Evolutionary conservation across 2,888 invertebrate genomes (phyloP).

Genomic region (Protophormia terraenovae): DNA sequence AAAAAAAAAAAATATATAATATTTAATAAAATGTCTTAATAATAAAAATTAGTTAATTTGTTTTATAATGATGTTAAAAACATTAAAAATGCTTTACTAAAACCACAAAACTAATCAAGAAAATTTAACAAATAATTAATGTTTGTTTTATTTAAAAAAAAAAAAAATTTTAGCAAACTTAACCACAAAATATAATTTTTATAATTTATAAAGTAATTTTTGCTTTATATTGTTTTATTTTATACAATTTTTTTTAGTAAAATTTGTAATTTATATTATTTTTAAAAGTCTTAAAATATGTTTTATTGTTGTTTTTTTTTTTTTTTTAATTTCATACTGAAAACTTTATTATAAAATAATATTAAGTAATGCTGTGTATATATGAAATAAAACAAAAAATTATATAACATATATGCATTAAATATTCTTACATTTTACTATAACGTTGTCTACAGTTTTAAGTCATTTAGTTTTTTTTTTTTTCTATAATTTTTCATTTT

Average conservation of each 20-base stretch:
- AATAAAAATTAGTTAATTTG: slow-evolving; percentile 53
- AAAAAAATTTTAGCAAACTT: neutral
- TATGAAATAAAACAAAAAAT: neutral
- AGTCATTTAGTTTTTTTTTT: slow-evolving; percentile 42
- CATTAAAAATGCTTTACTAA: slow-evolving; percentile 59
- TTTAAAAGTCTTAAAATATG: slow-evolving; percentile 22
- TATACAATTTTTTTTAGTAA: slow-evolving; percentile 52
- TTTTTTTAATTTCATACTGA: neutral
- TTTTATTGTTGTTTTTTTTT: slow-evolving; percentile 45
- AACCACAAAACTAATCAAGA: slow-evolving; percentile 36
- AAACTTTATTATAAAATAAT: neutral
- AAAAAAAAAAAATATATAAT: too few relatives aligned
- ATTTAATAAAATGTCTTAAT: neutral
- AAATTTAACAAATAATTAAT: slow-evolving; percentile 22
- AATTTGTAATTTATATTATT: slow-evolving; percentile 42
- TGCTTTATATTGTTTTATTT: slow-evolving; percentile 28
- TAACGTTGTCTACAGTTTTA: slow-evolving; percentile 23
- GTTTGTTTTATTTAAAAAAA: slow-evolving; percentile 13
- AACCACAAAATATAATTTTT: slow-evolving; percentile 11
- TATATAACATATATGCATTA: neutral
- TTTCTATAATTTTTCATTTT: slow-evolving; percentile 34
- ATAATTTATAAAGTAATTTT: slow-evolving; percentile 31
- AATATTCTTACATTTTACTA: neutral
- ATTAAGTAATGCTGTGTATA: slow-evolving; percentile 3
- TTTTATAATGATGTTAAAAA: slow-evolving; percentile 51